These are phyloP conservation scores for Mellilla xanthometata DNA, from an alignment of 2,888 invertebrate species.

Conservation along the genomic window DNA sequence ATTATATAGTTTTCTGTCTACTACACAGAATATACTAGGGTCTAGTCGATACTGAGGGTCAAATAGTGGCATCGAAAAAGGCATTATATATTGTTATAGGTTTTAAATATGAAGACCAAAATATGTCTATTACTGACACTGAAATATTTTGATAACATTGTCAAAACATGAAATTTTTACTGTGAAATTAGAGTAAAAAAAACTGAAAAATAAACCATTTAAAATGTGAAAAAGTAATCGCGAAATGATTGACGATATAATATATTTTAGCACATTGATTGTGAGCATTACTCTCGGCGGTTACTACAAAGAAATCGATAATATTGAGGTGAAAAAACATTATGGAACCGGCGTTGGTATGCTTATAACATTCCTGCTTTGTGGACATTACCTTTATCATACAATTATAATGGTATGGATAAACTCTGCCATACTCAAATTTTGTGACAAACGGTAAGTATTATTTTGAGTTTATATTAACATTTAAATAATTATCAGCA, in stretches of 20 bases:
- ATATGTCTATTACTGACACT: no score
- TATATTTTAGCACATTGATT: constrained; percentile 56
- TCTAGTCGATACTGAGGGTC: no score
- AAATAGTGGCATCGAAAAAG: no score
- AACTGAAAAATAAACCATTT: neutral
- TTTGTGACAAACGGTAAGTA: constrained; percentile 79
- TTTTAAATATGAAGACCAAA: no score
- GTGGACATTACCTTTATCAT: constrained; percentile 83
- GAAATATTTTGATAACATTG: no score
- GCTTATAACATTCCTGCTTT: constrained; percentile 79
- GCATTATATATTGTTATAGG: no score
- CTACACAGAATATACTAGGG: no score
- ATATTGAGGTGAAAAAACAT: constrained; percentile 76
- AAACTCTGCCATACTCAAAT: constrained; percentile 84
- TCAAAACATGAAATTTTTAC: no score
- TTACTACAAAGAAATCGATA: constrained; percentile 80
- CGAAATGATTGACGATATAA: constrained; percentile 41
- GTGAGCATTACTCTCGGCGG: constrained; percentile 82
- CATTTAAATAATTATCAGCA: no score
- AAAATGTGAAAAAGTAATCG: constrained; percentile 15
- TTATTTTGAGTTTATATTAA: neutral
- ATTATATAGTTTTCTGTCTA: no score
- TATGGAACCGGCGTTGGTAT: constrained; percentile 84
- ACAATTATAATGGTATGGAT: constrained; percentile 82
- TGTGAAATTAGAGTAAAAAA: no score